These are phyloP conservation scores for Brachyopa scutellaris DNA, from an alignment of 2,888 invertebrate species.

Conservation along the genomic window DNA sequence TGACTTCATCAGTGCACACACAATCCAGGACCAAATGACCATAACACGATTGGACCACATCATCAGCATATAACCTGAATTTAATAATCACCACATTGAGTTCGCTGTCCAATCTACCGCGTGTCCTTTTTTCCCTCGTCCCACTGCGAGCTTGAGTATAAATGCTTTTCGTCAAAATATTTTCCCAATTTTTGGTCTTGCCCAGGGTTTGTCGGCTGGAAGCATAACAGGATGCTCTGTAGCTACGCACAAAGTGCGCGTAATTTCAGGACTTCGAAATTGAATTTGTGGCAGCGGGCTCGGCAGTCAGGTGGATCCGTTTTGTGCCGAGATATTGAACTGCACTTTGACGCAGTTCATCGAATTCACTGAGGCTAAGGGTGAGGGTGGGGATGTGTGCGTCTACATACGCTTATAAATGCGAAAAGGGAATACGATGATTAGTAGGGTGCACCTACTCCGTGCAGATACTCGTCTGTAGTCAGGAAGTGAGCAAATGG, in stretches of 20 bases:
- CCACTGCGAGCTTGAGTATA: neutral
- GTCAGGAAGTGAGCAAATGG: slow-evolving; percentile 50
- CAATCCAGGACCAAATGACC: slow-evolving; percentile 57
- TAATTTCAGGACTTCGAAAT: slow-evolving; percentile 76
- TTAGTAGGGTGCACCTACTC: slow-evolving; percentile 18
- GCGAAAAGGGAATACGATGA: slow-evolving; percentile 32
- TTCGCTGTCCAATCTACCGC: slow-evolving; percentile 21
- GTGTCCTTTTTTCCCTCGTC: neutral
- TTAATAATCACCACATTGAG: slow-evolving; percentile 67
- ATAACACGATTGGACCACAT: slow-evolving; percentile 69
- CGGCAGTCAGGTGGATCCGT: slow-evolving; percentile 59
- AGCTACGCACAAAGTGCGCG: slow-evolving; percentile 47
- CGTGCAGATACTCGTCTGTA: neutral
- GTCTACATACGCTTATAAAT: slow-evolving; percentile 2
- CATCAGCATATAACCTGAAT: slow-evolving; percentile 71
- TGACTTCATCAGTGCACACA: slow-evolving; percentile 39
- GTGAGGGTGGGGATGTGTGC: neutral
- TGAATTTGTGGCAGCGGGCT: slow-evolving; percentile 77
- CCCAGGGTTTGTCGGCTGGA: neutral
- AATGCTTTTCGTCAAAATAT: slow-evolving; percentile 46
- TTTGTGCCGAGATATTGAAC: slow-evolving; percentile 41
- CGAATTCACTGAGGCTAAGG: slow-evolving; percentile 1
- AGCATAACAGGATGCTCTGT: neutral
- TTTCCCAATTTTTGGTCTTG: slow-evolving; percentile 48
- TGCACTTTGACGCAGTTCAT: slow-evolving; percentile 35